Evolutionary conservation across 2,797 vertebrate species (phyloP).

Genomic region (Sebastes trivittatus): DNA sequence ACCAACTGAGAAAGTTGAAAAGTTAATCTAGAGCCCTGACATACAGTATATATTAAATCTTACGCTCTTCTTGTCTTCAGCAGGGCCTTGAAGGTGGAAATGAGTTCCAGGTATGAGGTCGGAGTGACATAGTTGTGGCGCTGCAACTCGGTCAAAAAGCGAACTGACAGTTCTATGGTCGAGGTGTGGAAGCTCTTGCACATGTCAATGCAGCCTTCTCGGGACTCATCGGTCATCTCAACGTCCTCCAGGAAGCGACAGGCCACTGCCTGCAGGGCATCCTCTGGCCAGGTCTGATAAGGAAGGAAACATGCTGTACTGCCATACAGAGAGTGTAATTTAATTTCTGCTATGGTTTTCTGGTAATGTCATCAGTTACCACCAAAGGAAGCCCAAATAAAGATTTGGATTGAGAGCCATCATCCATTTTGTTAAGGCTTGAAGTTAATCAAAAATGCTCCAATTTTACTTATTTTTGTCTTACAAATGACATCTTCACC

Average conservation of each 20-base stretch:
- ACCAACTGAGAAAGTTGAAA: too few relatives aligned
- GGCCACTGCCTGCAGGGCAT: slow-evolving; percentile 92
- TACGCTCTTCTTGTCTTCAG: slow-evolving; percentile 87
- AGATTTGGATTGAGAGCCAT: background rate
- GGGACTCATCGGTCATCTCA: slow-evolving; percentile 86
- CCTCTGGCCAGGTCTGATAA: slow-evolving; percentile 89
- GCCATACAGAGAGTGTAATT: background rate
- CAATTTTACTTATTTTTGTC: background rate
- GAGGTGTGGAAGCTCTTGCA: slow-evolving; percentile 93
- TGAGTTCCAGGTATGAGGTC: slow-evolving; percentile 93
- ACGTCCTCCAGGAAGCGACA: slow-evolving; percentile 89
- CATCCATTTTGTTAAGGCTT: background rate
- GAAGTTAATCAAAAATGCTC: background rate
- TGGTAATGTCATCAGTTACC: background rate
- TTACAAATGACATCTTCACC: background rate
- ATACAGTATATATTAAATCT: slow-evolving; percentile 44
- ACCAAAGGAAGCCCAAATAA: background rate
- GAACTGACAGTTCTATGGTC: slow-evolving; percentile 83
- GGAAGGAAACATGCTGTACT: background rate
- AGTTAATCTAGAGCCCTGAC: too few relatives aligned
- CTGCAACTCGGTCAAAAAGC: slow-evolving; percentile 86
- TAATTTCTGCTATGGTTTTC: background rate
- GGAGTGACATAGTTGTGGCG: slow-evolving; percentile 93
- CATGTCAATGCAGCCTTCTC: slow-evolving; percentile 89
- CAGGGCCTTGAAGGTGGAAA: slow-evolving; percentile 91